Evolutionary conservation across 2,888 invertebrate genomes (phyloP).

Genomic region (Eumacrocentrus americanus): DNA sequence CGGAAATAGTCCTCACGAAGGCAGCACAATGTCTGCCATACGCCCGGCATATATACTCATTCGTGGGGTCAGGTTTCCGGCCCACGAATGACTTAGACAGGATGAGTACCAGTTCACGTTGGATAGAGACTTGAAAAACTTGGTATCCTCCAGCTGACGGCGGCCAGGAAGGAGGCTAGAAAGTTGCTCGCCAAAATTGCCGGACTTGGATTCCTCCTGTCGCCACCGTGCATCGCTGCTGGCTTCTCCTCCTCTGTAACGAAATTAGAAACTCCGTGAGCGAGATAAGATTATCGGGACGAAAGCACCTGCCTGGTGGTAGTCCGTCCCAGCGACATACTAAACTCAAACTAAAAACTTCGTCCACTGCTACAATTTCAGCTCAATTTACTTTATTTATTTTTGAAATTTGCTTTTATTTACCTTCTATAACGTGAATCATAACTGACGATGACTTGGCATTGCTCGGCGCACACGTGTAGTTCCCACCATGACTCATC

Average conservation of each 20-base stretch:
- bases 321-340: no score
- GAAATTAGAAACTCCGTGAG: conserved; percentile 19
- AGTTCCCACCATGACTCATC: conserved; percentile 59
- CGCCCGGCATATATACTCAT: background rate
- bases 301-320: no score
- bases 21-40: conserved; percentile 4
- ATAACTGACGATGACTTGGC: conserved; percentile 45
- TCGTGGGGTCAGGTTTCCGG: background rate
- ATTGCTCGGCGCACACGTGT: conserved; percentile 51
- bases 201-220: conserved; percentile 57
- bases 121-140: conserved; percentile 58
- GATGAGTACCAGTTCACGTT: conserved; percentile 50
- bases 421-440: conserved; percentile 51
- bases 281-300: conserved; percentile 8
- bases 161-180: conserved; percentile 54
- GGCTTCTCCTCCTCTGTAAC: conserved; percentile 49
- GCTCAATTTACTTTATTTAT: no score
- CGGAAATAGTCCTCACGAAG: background rate
- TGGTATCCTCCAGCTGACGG: conserved; percentile 60
- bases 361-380: no score
- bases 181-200: conserved; percentile 59
- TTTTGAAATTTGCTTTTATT: conserved; percentile 10
- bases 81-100: conserved; percentile 30
- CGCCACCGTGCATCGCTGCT: conserved; percentile 57
- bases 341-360: no score